phyloP scores from a whole-genome alignment of 1,140 invertebrate species.

The Drosophila lacteicornis region DNA sequence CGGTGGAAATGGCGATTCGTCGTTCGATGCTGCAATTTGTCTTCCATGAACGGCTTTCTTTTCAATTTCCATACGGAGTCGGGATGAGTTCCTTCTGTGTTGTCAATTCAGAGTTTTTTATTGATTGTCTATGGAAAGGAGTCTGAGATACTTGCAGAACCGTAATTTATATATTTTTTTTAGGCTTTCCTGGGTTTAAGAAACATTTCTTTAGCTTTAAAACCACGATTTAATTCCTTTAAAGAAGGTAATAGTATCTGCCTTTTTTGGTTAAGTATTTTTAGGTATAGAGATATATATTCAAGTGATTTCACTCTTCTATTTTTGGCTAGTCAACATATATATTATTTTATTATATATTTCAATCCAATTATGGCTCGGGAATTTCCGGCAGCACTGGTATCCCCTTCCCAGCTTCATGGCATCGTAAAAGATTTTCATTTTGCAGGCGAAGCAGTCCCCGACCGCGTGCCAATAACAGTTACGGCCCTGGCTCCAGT shows the following conservation, averaged over 20 bases:
- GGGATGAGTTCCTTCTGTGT: not conserved
- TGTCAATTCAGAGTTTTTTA: slow-evolving; percentile 1
- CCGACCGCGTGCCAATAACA: slow-evolving; percentile 44
- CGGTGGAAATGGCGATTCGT: slow-evolving; percentile 36
- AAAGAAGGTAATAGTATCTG: too few species aligned
- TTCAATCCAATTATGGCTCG: too few species aligned
- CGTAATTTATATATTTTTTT: not conserved
- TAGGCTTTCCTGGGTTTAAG: too few species aligned
- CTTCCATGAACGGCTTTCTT: slow-evolving; percentile 22
- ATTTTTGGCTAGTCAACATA: not conserved
- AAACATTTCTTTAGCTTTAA: not conserved
- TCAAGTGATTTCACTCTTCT: not conserved
- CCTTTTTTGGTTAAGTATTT: not conserved
- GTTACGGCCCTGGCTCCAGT: slow-evolving; percentile 30
- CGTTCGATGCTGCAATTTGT: slow-evolving; percentile 18
- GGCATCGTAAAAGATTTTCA: slow-evolving; percentile 60
- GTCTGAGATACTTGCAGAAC: too few species aligned
- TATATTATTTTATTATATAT: not conserved
- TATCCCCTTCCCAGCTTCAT: slow-evolving; percentile 11
- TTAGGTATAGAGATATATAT: not conserved
- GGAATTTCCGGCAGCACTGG: slow-evolving; percentile 18
- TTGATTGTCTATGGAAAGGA: not conserved
- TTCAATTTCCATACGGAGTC: slow-evolving; percentile 39
- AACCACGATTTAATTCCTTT: not conserved
- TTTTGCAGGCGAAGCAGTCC: slow-evolving; percentile 66